phyloP scores from a whole-genome alignment of 2,113 vertebrate genomes.

The Micromys minutus region DNA sequence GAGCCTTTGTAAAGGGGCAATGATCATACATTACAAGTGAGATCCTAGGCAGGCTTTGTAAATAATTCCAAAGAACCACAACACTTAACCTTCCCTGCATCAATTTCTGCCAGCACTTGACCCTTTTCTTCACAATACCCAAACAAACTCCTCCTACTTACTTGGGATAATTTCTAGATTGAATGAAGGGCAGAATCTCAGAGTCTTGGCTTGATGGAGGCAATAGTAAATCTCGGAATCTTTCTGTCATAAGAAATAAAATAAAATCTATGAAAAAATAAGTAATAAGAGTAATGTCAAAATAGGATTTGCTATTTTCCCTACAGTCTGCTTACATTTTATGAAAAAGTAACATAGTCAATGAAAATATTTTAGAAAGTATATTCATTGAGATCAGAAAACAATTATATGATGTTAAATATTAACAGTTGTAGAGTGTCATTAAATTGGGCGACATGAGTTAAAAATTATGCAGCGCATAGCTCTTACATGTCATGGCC shows the following conservation, averaged over 20 bases:
- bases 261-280: conserved; percentile 40
- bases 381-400: conserved; percentile 31
- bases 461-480: background rate
- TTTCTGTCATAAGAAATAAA: conserved; percentile 87
- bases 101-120: background rate
- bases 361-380: background rate
- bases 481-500: background rate
- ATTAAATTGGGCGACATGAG: background rate
- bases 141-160: conserved; percentile 84
- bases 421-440: background rate
- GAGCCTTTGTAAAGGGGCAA: background rate
- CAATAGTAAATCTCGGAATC: conserved; percentile 92
- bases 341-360: background rate
- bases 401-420: background rate
- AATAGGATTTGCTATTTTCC: background rate
- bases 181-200: conserved; percentile 94
- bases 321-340: background rate
- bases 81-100: background rate
- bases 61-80: conserved; percentile 30
- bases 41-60: background rate
- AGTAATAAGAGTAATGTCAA: conserved; percentile 17
- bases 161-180: conserved; percentile 94
- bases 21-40: background rate
- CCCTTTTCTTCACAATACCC: conserved; percentile 25
- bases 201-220: conserved; percentile 86